These are phyloP conservation scores for Lerema accius DNA, from an alignment of 1,140 invertebrate species.

Conservation along the genomic window DNA sequence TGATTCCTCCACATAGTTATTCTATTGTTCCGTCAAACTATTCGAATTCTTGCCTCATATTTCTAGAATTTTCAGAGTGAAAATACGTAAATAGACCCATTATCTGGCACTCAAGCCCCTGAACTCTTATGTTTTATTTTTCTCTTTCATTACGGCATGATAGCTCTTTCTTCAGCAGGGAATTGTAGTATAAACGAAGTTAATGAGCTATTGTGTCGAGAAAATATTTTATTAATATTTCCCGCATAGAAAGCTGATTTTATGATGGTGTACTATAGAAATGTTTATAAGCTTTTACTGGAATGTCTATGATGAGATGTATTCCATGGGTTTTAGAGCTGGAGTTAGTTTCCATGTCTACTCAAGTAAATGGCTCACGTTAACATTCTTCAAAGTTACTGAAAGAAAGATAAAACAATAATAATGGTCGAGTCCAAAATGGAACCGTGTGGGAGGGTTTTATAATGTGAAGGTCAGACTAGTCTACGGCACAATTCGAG, in stretches of 20 bases:
- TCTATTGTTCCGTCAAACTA: constrained; percentile 16
- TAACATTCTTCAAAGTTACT: no score
- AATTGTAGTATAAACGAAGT: constrained; percentile 17
- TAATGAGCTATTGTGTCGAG: constrained; percentile 17
- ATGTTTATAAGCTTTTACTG: neutral
- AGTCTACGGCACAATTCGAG: no score
- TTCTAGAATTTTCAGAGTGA: constrained; percentile 16
- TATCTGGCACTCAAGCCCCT: constrained; percentile 15
- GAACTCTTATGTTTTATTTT: constrained; percentile 14
- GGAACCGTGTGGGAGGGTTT: no score
- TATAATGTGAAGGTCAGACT: no score
- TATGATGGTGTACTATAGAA: neutral
- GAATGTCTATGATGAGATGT: no score
- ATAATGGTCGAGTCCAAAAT: no score
- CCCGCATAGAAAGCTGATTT: neutral
- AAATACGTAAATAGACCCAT: constrained; percentile 24
- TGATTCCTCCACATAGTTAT: constrained; percentile 11
- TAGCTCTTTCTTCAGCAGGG: constrained; percentile 8
- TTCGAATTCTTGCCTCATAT: constrained; percentile 13
- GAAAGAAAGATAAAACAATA: no score
- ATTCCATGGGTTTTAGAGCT: neutral
- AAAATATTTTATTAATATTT: constrained; percentile 20
- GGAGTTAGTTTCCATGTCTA: no score
- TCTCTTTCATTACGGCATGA: constrained; percentile 13
- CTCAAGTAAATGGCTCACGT: no score